A percentile compares a stretch with the other conserved stretches of the same genome.
Evolutionary conservation across 1,140 invertebrate genomes (phyloP).

Genomic region (Heterodera carotae): DNA sequence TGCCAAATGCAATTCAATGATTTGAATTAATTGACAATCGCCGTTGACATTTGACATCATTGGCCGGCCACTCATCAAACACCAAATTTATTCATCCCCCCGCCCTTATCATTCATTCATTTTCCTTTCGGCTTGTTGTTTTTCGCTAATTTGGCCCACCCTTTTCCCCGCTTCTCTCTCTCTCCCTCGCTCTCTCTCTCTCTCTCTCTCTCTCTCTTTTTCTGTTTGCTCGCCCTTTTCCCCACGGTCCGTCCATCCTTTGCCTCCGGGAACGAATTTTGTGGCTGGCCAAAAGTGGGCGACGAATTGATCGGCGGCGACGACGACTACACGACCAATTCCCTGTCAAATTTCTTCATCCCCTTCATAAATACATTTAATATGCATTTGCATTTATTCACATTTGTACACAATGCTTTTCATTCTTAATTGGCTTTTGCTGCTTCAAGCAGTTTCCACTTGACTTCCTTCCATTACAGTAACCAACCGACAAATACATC

Average conservation of each 20-base stretch:
- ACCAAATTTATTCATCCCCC: neutral
- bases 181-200: too few species aligned
- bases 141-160: constrained; percentile 1
- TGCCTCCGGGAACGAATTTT: neutral
- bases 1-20: too few species aligned
- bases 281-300: neutral
- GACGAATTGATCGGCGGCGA: neutral
- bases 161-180: neutral
- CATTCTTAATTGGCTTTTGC: neutral
- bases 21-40: too few species aligned
- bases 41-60: too few species aligned
- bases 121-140: neutral
- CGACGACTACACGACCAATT: neutral
- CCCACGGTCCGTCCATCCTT: too few species aligned
- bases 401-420: neutral
- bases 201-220: neutral
- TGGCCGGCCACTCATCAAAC: too few species aligned
- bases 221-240: neutral
- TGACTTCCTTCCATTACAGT: too few species aligned
- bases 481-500: too few species aligned
- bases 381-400: too few species aligned
- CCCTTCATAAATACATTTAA: too few species aligned
- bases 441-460: neutral
- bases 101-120: neutral
- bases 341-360: neutral